Conservation (phyloP, 2,888 invertebrate genomes). For the Sinotaia quadrata region DNA sequence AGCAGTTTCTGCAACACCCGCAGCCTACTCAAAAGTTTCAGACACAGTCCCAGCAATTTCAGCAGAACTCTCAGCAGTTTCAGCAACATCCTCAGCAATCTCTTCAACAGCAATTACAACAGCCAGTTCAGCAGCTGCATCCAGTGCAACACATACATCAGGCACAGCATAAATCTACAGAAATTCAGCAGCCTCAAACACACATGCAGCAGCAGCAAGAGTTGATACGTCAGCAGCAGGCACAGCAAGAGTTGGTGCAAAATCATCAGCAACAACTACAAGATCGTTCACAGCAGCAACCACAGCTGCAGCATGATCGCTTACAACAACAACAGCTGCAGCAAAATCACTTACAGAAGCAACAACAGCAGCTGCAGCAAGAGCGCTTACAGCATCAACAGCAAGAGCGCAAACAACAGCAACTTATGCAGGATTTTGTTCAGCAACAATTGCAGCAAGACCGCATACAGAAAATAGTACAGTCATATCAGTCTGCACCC, state of each 20-base stretch:
- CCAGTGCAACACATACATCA: slow-evolving; percentile 22
- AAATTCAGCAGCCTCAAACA: neutral
- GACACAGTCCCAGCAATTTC: neutral
- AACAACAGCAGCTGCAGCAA: slow-evolving; percentile 11
- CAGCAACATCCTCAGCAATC: neutral
- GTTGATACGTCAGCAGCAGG: slow-evolving; percentile 1
- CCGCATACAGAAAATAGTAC: too few species aligned
- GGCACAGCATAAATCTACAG: slow-evolving; percentile 20
- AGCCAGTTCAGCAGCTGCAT: neutral
- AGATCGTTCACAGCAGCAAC: slow-evolving; percentile 5
- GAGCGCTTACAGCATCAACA: neutral
- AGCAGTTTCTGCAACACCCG: neutral
- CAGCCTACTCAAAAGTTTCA: neutral
- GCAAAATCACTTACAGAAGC: slow-evolving; percentile 3
- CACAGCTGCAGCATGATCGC: slow-evolving; percentile 29
- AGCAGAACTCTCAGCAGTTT: neutral
- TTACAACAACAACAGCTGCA: neutral
- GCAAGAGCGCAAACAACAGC: neutral
- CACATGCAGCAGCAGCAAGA: slow-evolving; percentile 1
- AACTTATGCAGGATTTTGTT: neutral
- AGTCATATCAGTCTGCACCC: too few species aligned
- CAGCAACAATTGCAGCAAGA: slow-evolving; percentile 35
- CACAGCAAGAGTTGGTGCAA: neutral
- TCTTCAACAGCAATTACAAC: neutral
- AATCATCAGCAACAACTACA: neutral